Conservation (phyloP, 1,140 invertebrate species). For the Halictus rubicundus region DNA sequence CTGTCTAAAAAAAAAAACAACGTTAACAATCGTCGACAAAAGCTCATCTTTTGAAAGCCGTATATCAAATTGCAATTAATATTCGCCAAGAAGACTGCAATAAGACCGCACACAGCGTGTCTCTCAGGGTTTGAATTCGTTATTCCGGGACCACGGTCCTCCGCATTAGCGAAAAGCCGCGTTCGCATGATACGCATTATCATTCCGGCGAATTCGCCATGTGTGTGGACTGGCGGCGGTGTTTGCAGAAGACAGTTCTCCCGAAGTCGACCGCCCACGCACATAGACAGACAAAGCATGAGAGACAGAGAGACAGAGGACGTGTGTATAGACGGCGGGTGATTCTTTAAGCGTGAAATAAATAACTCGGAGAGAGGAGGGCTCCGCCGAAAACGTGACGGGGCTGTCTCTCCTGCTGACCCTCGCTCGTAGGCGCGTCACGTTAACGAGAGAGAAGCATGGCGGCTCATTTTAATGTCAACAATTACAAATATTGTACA, state of each 20-base stretch:
- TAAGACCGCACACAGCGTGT: background rate
- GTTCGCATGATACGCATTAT: constrained; percentile 15
- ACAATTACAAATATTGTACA: constrained; percentile 71
- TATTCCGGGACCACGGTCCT: background rate
- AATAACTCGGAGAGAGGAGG: constrained; percentile 60
- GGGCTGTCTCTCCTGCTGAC: constrained; percentile 50
- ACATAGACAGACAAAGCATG: constrained; percentile 32
- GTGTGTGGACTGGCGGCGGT: background rate
- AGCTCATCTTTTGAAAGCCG: no score
- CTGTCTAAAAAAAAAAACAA: no score
- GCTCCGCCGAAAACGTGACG: constrained; percentile 64
- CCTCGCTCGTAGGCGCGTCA: constrained; percentile 53
- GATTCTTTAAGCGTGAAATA: constrained; percentile 71
- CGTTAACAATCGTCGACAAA: no score
- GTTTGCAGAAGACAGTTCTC: constrained; percentile 63
- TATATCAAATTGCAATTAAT: background rate
- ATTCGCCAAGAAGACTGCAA: background rate
- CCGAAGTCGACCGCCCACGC: constrained; percentile 50
- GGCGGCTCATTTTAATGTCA: constrained; percentile 68
- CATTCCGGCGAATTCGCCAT: background rate
- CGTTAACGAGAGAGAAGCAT: constrained; percentile 64
- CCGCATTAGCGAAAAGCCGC: background rate
- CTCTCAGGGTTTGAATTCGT: background rate
- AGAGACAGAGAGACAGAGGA: constrained; percentile 44
- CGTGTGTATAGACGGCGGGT: constrained; percentile 59